A percentile compares a stretch with the other conserved stretches of the same genome.
Conservation (phyloP, 2,113 vertebrate species). For the Nycticorax nycticorax region DNA sequence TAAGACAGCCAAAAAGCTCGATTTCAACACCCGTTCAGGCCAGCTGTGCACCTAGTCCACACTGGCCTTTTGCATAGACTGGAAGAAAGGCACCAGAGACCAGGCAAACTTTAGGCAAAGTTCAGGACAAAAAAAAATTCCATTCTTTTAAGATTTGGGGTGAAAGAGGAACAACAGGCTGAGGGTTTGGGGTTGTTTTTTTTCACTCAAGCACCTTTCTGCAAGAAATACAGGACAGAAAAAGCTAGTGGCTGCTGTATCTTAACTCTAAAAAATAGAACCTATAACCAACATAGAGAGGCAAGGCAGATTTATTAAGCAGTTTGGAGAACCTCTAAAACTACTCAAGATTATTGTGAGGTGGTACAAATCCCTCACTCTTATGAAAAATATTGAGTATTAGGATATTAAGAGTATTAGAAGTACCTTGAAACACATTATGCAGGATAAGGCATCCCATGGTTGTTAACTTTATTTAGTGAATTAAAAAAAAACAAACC, state of each 20-base stretch:
- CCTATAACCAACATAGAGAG: background rate
- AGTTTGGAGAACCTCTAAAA: background rate
- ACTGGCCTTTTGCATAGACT: background rate
- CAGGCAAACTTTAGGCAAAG: background rate
- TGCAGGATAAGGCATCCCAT: background rate
- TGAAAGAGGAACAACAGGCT: background rate
- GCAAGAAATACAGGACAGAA: background rate
- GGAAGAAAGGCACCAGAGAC: background rate
- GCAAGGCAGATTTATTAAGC: background rate
- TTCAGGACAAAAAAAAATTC: background rate
- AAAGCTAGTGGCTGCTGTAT: background rate
- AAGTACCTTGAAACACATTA: background rate
- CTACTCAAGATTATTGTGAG: background rate
- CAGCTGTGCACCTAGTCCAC: background rate
- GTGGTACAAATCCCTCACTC: background rate
- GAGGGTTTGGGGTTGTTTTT: background rate
- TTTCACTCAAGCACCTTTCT: background rate
- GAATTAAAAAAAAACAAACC: background rate
- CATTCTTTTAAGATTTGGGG: background rate
- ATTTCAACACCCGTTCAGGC: background rate
- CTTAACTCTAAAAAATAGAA: background rate
- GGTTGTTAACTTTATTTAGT: background rate
- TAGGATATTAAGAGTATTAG: background rate
- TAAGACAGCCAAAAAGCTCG: background rate
- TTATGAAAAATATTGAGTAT: background rate